Percentiles rank a stretch among this genome's conserved stretches.
Evolutionary conservation across 2,888 invertebrate species (phyloP).

Genomic region (Pardosa pseudoannulata): DNA sequence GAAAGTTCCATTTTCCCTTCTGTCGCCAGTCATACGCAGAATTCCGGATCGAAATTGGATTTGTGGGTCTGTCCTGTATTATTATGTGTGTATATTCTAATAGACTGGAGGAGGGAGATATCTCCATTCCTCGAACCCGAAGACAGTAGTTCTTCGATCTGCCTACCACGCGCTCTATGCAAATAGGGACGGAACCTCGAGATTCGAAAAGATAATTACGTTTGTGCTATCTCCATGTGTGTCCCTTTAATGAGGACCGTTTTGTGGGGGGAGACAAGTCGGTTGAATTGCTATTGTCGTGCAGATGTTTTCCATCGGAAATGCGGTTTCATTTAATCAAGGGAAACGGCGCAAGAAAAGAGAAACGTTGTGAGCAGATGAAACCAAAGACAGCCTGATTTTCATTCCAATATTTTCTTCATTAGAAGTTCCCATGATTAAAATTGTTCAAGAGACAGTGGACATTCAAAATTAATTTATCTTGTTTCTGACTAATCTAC

Average conservation of each 20-base stretch:
- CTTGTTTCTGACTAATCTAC: too few relatives aligned
- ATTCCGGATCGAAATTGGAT: background rate
- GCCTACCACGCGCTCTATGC: background rate
- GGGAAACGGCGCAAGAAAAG: too few relatives aligned
- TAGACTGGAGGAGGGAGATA: background rate
- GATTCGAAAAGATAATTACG: background rate
- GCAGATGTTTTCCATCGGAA: background rate
- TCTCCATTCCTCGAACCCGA: background rate
- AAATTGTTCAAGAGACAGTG: too few relatives aligned
- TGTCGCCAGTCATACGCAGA: background rate
- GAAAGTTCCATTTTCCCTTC: background rate
- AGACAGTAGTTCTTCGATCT: background rate
- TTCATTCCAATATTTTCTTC: too few relatives aligned
- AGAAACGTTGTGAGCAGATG: too few relatives aligned
- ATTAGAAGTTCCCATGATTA: too few relatives aligned
- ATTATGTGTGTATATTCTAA: background rate
- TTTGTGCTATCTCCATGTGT: background rate
- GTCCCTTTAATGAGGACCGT: background rate
- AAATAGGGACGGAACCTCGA: background rate
- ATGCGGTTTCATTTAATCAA: background rate
- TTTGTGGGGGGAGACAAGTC: background rate
- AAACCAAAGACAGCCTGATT: too few relatives aligned
- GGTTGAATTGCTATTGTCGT: background rate
- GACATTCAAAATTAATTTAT: too few relatives aligned
- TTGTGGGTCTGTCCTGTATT: background rate